Evolutionary conservation across 2,888 invertebrate species (phyloP).

Genomic region (Pharmacophagus antenor): DNA sequence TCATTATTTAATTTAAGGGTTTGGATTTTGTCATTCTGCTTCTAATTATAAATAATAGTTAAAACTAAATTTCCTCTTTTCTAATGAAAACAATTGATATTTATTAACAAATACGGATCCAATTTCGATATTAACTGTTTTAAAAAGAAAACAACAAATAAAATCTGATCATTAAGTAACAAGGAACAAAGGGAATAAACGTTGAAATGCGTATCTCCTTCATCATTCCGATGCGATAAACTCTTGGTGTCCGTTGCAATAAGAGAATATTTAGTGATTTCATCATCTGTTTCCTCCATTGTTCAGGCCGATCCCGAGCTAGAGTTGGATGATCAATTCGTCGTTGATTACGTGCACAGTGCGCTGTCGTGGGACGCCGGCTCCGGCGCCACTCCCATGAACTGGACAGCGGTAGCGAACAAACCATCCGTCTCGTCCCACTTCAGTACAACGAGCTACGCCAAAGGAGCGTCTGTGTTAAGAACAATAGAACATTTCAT

Average conservation of each 20-base stretch:
- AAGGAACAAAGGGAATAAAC: no score
- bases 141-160: no score
- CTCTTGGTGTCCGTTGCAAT: no score
- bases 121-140: no score
- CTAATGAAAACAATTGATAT: neutral
- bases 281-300: neutral
- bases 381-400: slow-evolving; percentile 58
- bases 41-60: no score
- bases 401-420: slow-evolving; percentile 78
- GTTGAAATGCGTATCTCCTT: no score
- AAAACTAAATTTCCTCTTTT: no score
- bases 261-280: no score
- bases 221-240: no score
- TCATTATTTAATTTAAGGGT: no score
- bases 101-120: neutral
- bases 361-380: slow-evolving; percentile 82
- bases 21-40: no score
- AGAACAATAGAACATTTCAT: slow-evolving; percentile 85
- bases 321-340: slow-evolving; percentile 82
- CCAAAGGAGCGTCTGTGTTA: slow-evolving; percentile 84
- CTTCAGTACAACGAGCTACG: slow-evolving; percentile 86
- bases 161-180: no score
- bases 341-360: slow-evolving; percentile 84
- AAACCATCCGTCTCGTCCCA: slow-evolving; percentile 77
- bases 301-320: slow-evolving; percentile 59